Conservation (phyloP, 2,113 vertebrate species). For the Tyto alba region DNA sequence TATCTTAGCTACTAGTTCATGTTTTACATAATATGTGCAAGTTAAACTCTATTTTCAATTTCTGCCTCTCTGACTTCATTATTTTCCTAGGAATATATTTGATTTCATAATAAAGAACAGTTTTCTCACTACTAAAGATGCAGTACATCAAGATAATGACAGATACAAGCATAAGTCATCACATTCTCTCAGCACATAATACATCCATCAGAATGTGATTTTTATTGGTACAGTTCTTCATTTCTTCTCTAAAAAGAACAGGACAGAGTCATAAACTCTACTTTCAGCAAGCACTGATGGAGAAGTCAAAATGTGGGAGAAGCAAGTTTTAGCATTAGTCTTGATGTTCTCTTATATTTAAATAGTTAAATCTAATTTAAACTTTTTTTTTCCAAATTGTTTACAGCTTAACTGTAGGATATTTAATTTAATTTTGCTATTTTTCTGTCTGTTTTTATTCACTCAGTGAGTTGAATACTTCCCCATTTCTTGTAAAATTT, state of each 20-base stretch:
- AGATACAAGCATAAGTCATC: not conserved
- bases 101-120: not conserved
- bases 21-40: not conserved
- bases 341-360: not conserved
- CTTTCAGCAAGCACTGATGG: not conserved
- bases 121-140: not conserved
- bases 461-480: not conserved
- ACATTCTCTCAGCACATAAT: not conserved
- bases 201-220: not conserved
- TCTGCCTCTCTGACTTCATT: not conserved
- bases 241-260: not conserved
- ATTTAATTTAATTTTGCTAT: not conserved
- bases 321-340: not conserved
- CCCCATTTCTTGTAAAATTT: not conserved
- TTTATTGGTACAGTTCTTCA: not conserved
- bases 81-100: not conserved
- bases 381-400: not conserved
- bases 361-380: not conserved
- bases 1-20: not conserved
- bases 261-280: not conserved
- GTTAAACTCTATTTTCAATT: not conserved
- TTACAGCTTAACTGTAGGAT: not conserved
- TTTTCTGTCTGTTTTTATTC: not conserved
- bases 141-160: not conserved
- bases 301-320: not conserved